phyloP scores from a whole-genome alignment of 2,113 vertebrate species.

The Halcyon malimbica region DNA sequence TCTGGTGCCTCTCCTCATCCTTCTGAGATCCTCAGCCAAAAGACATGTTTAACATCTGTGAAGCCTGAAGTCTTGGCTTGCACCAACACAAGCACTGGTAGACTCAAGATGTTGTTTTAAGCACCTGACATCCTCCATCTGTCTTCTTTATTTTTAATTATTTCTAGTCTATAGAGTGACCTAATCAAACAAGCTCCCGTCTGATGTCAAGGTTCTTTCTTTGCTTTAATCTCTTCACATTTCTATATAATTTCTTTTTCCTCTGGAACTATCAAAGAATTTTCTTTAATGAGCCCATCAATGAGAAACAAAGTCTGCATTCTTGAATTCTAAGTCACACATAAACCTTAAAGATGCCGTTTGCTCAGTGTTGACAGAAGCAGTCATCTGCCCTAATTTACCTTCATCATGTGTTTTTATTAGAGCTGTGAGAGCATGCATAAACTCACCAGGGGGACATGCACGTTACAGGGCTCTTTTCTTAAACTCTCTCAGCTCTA shows the following conservation, averaged over 20 bases:
- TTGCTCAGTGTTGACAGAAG: constrained; percentile 64
- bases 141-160: constrained; percentile 63
- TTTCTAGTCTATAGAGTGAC: constrained; percentile 56
- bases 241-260: constrained; percentile 56
- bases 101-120: constrained; percentile 29
- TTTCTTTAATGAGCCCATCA: constrained; percentile 59
- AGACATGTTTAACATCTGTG: constrained; percentile 21
- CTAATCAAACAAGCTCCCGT: constrained; percentile 54
- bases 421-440: constrained; percentile 68
- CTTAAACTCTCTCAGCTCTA: constrained; percentile 20
- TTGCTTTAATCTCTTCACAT: constrained; percentile 61
- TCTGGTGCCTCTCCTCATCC: neutral
- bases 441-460: constrained; percentile 55
- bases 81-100: neutral
- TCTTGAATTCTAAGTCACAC: constrained; percentile 63
- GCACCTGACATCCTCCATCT: constrained; percentile 60
- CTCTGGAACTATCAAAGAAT: constrained; percentile 50
- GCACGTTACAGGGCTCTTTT: constrained; percentile 35
- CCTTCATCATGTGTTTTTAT: constrained; percentile 71
- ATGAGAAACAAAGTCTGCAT: constrained; percentile 63
- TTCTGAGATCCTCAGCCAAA: constrained; percentile 34
- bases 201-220: constrained; percentile 61
- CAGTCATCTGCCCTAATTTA: constrained; percentile 70
- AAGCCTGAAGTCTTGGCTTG: constrained; percentile 35
- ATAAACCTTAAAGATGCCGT: constrained; percentile 58